Evolutionary conservation across 2,888 invertebrate species (phyloP).

Genomic region (Craniophora ligustri): DNA sequence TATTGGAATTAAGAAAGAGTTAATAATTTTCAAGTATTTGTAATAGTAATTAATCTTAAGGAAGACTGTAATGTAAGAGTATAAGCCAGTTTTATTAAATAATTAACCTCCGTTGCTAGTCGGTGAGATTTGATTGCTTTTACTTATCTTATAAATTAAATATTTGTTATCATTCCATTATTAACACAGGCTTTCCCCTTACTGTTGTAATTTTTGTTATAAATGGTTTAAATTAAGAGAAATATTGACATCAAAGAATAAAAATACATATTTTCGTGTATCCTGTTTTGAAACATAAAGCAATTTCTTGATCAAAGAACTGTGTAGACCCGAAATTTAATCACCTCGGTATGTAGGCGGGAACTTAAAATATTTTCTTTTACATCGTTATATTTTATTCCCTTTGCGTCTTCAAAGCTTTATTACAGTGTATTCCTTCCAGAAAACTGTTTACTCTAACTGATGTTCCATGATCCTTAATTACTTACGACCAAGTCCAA

Average conservation of each 20-base stretch:
- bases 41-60: neutral
- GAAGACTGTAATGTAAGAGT: neutral
- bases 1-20: conserved; percentile 2
- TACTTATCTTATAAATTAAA: no score
- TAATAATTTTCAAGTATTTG: neutral
- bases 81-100: no score
- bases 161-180: neutral
- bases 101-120: no score
- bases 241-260: conserved; percentile 6
- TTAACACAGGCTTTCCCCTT: neutral
- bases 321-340: conserved; percentile 58
- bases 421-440: conserved; percentile 52
- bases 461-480: conserved; percentile 33
- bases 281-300: conserved; percentile 53
- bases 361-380: conserved; percentile 60
- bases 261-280: conserved; percentile 11
- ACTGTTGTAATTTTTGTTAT: neutral
- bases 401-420: conserved; percentile 63
- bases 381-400: conserved; percentile 72
- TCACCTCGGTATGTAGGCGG: conserved; percentile 42
- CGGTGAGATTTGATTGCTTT: no score
- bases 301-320: conserved; percentile 70
- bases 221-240: neutral
- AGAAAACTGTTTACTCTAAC: conserved; percentile 60
- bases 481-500: no score